Percentiles rank a stretch among this genome's conserved stretches.
phyloP scores from a whole-genome alignment of 2,888 invertebrate genomes.

The Epiblema foenella region DNA sequence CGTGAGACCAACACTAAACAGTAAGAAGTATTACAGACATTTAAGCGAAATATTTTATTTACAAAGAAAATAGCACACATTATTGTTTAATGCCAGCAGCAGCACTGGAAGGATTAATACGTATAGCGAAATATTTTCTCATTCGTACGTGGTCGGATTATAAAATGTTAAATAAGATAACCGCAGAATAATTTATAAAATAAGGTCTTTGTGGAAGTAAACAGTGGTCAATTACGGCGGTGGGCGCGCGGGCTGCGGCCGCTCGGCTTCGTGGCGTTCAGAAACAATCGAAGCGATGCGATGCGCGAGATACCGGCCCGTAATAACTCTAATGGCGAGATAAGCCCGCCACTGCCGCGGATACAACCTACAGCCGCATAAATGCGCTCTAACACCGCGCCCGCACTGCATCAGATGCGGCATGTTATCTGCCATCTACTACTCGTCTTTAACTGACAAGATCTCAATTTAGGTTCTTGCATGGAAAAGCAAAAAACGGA shows the following conservation, averaged over 20 bases:
- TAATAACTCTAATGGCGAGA: conserved; percentile 84
- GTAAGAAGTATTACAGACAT: conserved; percentile 41
- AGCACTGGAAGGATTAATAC: conserved; percentile 3
- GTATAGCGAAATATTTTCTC: conserved; percentile 14
- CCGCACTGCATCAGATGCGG: conserved; percentile 68
- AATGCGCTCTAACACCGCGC: conserved; percentile 58
- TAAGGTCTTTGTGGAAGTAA: conserved; percentile 78
- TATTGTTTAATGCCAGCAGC: conserved; percentile 5
- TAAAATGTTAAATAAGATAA: conserved; percentile 44
- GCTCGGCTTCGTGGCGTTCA: conserved; percentile 71
- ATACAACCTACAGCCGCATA: conserved; percentile 63
- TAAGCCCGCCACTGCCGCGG: conserved; percentile 76
- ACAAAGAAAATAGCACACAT: conserved; percentile 2
- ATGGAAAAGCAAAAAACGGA: conserved; percentile 17
- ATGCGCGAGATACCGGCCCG: conserved; percentile 80
- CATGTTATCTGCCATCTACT: conserved; percentile 54
- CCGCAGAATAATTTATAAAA: conserved; percentile 74
- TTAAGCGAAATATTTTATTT: conserved; percentile 2
- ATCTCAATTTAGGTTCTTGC: conserved; percentile 33
- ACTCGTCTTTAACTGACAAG: conserved; percentile 47
- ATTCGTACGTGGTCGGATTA: conserved; percentile 18
- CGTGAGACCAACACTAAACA: conserved; percentile 51
- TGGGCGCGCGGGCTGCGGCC: conserved; percentile 73
- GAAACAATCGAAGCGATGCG: conserved; percentile 84
- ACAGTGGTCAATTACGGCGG: conserved; percentile 83